Evolutionary conservation across 2,888 invertebrate species (phyloP), one percentile per base, ranked within the genome.

Genomic region (Campoplex capitator): DNA sequence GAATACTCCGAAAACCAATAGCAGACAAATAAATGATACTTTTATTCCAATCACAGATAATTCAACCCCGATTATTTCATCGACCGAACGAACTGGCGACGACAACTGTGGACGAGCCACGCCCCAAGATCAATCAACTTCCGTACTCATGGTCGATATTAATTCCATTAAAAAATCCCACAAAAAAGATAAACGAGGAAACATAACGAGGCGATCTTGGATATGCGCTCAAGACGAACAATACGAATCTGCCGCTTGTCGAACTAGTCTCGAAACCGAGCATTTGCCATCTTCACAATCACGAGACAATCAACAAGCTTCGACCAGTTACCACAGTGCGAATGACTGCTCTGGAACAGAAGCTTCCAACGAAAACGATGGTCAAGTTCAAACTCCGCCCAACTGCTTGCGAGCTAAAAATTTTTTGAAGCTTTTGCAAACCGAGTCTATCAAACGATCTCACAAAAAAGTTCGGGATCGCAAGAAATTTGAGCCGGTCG

Each of bases 81-180:
- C 75, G 11, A 65, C 45, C 11, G 79, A 73, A 16, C 48, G 56
- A 4, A n/a, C 42, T 58, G 83, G 75, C 1, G 78, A 89, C 73
- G n/a, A 74, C 3, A 90, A 87, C 81, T 92, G 92, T 4, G 83
- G 83, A 58, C 90, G 92, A 58, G 90, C 88, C 32, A 93, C 92
- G 0, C 93, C 93, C 7, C 88, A 89, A 83, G 90, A 92, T 88
- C 90, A 88, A 81, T 90, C 90, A 2, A 91, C 91, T 1, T 48
- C 85, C 4, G 92, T 91, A 74, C 80, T 93, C 23, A 91, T 92
- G 70, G 85, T 83, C 35, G 90, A 91, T 70, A 84, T 92, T 7
- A 91, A 91, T 82, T 93, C 93, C 0, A 93, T 93, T 23, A 93
- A 93, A 84, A 92, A 90, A 77, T 93, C 93, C 0, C 93, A 93